phyloP scores from a whole-genome alignment of 2,113 vertebrate genomes.

The Engraulis encrasicolus region DNA sequence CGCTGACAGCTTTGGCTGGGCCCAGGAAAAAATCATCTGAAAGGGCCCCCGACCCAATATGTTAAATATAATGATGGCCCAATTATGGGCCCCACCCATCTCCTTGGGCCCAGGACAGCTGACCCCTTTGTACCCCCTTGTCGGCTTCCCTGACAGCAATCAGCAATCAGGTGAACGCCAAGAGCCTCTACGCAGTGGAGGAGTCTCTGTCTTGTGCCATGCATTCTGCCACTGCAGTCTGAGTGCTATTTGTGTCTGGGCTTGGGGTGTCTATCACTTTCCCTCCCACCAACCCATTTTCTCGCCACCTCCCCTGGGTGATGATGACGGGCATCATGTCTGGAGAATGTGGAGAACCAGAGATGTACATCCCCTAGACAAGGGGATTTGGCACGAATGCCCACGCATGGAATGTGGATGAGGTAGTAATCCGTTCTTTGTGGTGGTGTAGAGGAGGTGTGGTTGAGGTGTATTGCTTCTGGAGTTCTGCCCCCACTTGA shows the following conservation, averaged over 20 bases:
- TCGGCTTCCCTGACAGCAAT: too few relatives aligned
- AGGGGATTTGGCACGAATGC: constrained; percentile 8
- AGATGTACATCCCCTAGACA: not conserved
- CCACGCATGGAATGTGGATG: not conserved
- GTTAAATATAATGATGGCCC: too few relatives aligned
- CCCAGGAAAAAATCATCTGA: too few relatives aligned
- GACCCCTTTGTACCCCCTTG: too few relatives aligned
- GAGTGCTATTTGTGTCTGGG: constrained; percentile 19
- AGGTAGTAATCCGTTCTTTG: constrained; percentile 41
- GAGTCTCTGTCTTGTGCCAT: constrained; percentile 14
- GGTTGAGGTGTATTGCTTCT: constrained; percentile 29
- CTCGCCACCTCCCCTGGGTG: not conserved
- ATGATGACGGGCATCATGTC: too few relatives aligned
- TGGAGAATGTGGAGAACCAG: constrained; percentile 29
- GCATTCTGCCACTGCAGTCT: constrained; percentile 34
- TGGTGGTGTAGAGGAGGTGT: constrained; percentile 31
- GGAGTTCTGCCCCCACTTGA: too few relatives aligned
- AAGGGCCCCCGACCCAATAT: too few relatives aligned
- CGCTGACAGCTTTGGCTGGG: too few relatives aligned
- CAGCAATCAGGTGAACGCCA: too few relatives aligned
- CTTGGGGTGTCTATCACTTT: constrained; percentile 40
- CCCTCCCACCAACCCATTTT: constrained; percentile 37
- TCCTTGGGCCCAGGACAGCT: too few relatives aligned
- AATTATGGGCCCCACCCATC: too few relatives aligned
- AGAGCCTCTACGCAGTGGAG: too few relatives aligned